Conservation (phyloP, 1,140 invertebrate species). For the Tribolium castaneum region DNA sequence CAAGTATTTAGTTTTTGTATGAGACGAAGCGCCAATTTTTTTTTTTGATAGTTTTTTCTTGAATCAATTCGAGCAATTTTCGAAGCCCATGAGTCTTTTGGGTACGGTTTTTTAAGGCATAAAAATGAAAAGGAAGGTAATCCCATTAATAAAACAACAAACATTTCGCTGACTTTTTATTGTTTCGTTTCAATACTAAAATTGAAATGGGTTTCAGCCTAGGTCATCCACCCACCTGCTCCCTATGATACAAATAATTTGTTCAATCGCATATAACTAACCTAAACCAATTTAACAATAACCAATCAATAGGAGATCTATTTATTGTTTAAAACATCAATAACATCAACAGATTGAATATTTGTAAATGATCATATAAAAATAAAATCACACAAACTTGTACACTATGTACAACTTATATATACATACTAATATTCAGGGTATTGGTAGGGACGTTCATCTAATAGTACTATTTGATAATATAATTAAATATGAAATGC, state of each 20-base stretch:
- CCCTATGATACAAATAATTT: neutral
- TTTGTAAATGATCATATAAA: slow-evolving; percentile 11
- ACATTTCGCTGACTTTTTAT: neutral
- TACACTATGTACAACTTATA: neutral
- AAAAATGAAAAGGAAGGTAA: too few species aligned
- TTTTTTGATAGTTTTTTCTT: too few species aligned
- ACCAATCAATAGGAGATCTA: slow-evolving; percentile 14
- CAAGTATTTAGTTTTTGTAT: too few species aligned
- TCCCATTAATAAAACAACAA: neutral
- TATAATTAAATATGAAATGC: slow-evolving; percentile 11
- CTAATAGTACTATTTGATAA: neutral
- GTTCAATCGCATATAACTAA: neutral
- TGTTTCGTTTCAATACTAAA: neutral
- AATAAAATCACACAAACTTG: slow-evolving; percentile 28
- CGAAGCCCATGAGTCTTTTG: too few species aligned
- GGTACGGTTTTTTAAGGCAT: too few species aligned
- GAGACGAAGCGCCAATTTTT: too few species aligned
- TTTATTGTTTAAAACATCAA: neutral
- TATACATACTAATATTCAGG: slow-evolving; percentile 4
- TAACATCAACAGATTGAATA: neutral
- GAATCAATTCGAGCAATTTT: too few species aligned
- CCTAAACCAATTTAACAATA: slow-evolving; percentile 9
- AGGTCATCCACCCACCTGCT: neutral
- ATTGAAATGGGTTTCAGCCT: neutral
- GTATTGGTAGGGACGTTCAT: neutral